These are phyloP conservation scores for Drosophila miranda DNA, from an alignment of 1,140 invertebrate species.

Conservation along the genomic window DNA sequence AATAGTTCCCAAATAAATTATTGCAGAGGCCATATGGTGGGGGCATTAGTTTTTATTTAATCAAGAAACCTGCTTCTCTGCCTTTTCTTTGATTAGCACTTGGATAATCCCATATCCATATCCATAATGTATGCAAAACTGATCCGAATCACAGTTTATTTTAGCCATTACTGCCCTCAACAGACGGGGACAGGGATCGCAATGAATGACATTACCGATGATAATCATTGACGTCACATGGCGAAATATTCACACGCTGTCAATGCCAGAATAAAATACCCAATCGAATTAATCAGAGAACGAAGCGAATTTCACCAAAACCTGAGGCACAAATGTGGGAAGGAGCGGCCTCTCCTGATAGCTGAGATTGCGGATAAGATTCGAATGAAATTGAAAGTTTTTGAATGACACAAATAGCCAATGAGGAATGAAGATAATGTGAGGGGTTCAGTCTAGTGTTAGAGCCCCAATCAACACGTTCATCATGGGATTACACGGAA, in stretches of 20 bases:
- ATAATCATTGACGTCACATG: slow-evolving; percentile 38
- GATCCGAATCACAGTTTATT: slow-evolving; percentile 21
- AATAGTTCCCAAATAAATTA: too few species aligned
- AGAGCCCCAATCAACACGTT: slow-evolving; percentile 10
- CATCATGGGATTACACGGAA: slow-evolving; percentile 40
- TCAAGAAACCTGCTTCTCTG: background rate
- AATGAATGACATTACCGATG: slow-evolving; percentile 17
- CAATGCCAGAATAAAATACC: slow-evolving; percentile 7
- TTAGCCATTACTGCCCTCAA: slow-evolving; percentile 1
- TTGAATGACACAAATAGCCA: slow-evolving; percentile 3
- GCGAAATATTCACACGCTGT: slow-evolving; percentile 41
- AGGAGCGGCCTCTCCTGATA: slow-evolving; percentile 4
- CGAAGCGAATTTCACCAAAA: slow-evolving; percentile 31
- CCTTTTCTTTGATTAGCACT: background rate
- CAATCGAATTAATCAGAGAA: slow-evolving; percentile 22
- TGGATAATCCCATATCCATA: too few species aligned
- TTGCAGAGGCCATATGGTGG: too few species aligned
- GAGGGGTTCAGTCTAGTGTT: slow-evolving; percentile 12
- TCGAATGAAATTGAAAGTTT: slow-evolving; percentile 23
- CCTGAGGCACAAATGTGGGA: background rate
- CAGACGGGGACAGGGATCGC: too few species aligned
- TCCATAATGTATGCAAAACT: slow-evolving; percentile 1
- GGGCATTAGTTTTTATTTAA: background rate
- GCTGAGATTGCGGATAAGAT: slow-evolving; percentile 32
- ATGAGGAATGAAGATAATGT: slow-evolving; percentile 1